A percentile compares a stretch with the other conserved stretches of the same genome.
These are phyloP conservation scores for Pemphredon lugubris DNA, from an alignment of 2,888 invertebrate species.

Conservation along the genomic window DNA sequence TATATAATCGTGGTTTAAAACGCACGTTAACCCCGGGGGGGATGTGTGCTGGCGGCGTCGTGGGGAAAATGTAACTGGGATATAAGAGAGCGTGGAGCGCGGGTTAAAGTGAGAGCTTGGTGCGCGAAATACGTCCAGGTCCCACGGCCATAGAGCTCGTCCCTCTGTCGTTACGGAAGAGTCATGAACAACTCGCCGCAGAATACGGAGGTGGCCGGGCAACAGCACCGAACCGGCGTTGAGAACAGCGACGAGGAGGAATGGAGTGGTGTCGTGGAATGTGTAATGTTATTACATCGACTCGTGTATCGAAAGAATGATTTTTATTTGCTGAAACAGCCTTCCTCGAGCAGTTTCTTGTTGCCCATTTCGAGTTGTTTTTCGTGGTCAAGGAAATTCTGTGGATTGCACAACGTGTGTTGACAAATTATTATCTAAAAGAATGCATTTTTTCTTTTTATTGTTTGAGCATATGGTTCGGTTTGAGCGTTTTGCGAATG, in stretches of 20 bases:
- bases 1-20: slow-evolving; percentile 48
- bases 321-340: slow-evolving; percentile 59
- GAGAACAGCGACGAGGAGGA: slow-evolving; percentile 80
- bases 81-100: slow-evolving; percentile 1
- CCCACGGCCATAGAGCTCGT: slow-evolving; percentile 1
- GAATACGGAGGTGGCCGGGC: slow-evolving; percentile 67
- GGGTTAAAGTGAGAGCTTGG: not conserved
- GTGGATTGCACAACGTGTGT: slow-evolving; percentile 58
- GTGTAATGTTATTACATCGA: slow-evolving; percentile 72
- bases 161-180: slow-evolving; percentile 5
- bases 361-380: slow-evolving; percentile 58
- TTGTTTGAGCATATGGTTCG: not conserved
- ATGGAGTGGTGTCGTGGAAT: slow-evolving; percentile 80
- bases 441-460: slow-evolving; percentile 10
- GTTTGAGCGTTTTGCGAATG: not conserved
- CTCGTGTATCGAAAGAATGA: slow-evolving; percentile 59
- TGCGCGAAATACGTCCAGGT: not conserved
- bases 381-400: slow-evolving; percentile 59
- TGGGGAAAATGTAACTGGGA: slow-evolving; percentile 32
- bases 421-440: slow-evolving; percentile 47
- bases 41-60: slow-evolving; percentile 23
- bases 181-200: slow-evolving; percentile 77
- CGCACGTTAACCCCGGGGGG: slow-evolving; percentile 60
- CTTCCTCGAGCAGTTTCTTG: slow-evolving; percentile 58
- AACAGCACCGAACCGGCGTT: slow-evolving; percentile 65